These are phyloP conservation scores for Bilobella aurantiaca DNA, from an alignment of 1,140 invertebrate species.

Conservation along the genomic window DNA sequence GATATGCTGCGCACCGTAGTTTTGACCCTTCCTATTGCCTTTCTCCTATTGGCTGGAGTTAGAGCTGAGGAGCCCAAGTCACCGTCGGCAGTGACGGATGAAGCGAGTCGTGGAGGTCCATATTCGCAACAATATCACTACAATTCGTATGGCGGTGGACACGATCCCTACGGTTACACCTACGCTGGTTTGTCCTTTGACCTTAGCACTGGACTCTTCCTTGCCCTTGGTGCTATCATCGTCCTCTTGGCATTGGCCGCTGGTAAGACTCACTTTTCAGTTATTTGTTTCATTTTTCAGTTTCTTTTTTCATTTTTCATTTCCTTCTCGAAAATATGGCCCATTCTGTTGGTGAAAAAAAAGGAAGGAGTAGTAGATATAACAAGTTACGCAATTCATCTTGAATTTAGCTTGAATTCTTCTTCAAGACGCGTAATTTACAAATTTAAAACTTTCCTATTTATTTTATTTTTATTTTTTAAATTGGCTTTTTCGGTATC, in stretches of 20 bases:
- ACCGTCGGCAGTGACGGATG: constrained; percentile 24
- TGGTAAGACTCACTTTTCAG: constrained; percentile 23
- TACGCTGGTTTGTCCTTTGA: constrained; percentile 35
- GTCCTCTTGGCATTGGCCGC: constrained; percentile 35
- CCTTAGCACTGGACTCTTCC: constrained; percentile 34
- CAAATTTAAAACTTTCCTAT: neutral
- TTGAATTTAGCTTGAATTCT: no score
- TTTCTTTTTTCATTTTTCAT: no score
- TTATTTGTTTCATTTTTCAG: constrained; percentile 1
- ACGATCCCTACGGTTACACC: constrained; percentile 36
- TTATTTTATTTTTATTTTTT: neutral
- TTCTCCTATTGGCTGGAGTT: constrained; percentile 32
- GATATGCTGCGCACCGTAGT: constrained; percentile 32
- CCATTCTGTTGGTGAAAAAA: no score
- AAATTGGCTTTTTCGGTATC: neutral
- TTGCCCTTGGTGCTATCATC: constrained; percentile 36
- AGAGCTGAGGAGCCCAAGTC: constrained; percentile 26
- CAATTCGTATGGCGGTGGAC: constrained; percentile 30
- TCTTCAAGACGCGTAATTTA: neutral
- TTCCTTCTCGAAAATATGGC: no score
- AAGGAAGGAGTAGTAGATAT: no score
- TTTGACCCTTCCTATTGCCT: constrained; percentile 33
- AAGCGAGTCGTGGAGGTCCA: constrained; percentile 30
- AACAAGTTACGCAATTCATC: no score
- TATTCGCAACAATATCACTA: constrained; percentile 35